Base-by-base conservation (phyloP, 2,888 invertebrate genomes). In the Teleogryllus oceanicus region DNA sequence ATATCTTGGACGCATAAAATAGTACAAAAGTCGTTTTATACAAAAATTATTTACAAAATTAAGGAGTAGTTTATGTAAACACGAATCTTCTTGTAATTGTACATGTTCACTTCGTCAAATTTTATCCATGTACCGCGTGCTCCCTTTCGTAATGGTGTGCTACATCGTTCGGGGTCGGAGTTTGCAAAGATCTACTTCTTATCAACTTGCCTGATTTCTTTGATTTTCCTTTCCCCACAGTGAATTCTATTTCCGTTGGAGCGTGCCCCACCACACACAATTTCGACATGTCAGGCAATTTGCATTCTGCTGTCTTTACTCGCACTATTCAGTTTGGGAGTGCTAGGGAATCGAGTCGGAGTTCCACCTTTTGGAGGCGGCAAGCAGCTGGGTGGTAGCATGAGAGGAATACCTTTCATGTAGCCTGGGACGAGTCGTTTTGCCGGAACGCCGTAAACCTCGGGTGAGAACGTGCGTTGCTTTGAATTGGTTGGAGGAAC, bases 161-260 rank as follows among this genome's bases (percentile, higher is more conserved):
- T 8, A 37, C 37, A 1, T 37, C 37, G 37, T 37, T 37, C 37
- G 37, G 37, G 5, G 37, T 37, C 16, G 62, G n/a, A 5, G 62
- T n/a, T 62, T 62, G 62, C n/a, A 62, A n/a, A 62, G 62, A 62
- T 62, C n/a, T 62, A n/a, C 62, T 62, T 62, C 62, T 62, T 62
- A n/a, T 62, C 13, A 62, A n/a, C n/a, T 62, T 62, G 62, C n/a
- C n/a, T 8, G 62, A n/a, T 12, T 62, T 62, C 62, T 62, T 62
- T 1, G 62, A n/a, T 62, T 18, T 62, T 8, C 62, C 62, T 62
- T 62, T 62, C 11, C 16, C 62, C 16, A 62, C 62, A 2, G 62
- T 62, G 10, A 62, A 62, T n/a, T 62, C n/a, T n/a, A 62, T 62
- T 11, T 62, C 62, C 0, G 62, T 13, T 4, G 62, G n/a, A 13